A percentile compares a stretch with the other conserved stretches of the same genome.
phyloP scores from a whole-genome alignment of 2,888 invertebrate species.

The Sphaeridia pumilis region DNA sequence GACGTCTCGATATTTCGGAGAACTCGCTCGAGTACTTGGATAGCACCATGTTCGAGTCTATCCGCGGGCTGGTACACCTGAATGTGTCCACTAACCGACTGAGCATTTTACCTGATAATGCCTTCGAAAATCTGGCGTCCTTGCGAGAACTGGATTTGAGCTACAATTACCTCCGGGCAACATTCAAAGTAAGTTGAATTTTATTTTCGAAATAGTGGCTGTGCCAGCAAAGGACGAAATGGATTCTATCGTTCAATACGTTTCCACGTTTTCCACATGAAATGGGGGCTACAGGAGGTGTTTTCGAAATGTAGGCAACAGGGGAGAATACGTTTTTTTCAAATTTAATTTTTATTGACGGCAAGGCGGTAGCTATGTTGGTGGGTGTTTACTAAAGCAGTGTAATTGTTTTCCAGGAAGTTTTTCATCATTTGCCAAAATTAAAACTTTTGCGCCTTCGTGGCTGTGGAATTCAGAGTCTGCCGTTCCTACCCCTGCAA shows the following conservation, averaged over 20 bases:
- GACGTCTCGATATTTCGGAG: conserved; percentile 55
- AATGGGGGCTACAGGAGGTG: too few species aligned
- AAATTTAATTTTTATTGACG: too few species aligned
- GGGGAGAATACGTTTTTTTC: too few species aligned
- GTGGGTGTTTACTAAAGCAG: too few species aligned
- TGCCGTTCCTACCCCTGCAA: conserved; percentile 61
- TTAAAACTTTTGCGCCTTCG: conserved; percentile 64
- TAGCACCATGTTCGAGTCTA: conserved; percentile 72
- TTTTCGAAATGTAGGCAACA: too few species aligned
- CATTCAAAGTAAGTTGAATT: conserved; percentile 50
- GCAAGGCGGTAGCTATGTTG: too few species aligned
- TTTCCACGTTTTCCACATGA: too few species aligned
- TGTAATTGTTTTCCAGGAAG: conserved; percentile 50
- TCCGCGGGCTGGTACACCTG: conserved; percentile 62
- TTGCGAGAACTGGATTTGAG: conserved; percentile 64
- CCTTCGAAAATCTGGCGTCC: conserved; percentile 68
- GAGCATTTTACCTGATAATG: conserved; percentile 75
- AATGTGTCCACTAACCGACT: conserved; percentile 69
- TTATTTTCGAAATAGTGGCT: neutral
- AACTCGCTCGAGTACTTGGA: conserved; percentile 77
- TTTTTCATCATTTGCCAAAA: conserved; percentile 73
- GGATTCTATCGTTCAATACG: too few species aligned
- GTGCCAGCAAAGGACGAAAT: conserved; percentile 2
- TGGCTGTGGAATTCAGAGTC: conserved; percentile 60
- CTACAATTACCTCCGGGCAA: conserved; percentile 66